phyloP scores from a whole-genome alignment of 2,888 invertebrate species.

The Agrochola lota region DNA sequence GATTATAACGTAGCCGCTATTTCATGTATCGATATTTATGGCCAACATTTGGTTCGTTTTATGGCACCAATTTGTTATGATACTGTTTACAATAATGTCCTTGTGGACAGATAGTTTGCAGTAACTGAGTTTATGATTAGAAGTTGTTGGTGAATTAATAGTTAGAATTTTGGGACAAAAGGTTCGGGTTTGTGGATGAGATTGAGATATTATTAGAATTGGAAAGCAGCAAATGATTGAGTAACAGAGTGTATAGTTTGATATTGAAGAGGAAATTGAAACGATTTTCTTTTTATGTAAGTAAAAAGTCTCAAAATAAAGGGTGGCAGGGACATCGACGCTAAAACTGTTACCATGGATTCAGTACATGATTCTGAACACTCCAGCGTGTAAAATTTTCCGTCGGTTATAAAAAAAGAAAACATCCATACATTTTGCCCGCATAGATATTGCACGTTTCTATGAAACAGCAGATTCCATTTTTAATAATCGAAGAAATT shows the following conservation, averaged over 20 bases:
- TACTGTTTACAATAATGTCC: slow-evolving; percentile 62
- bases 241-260: neutral
- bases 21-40: slow-evolving; percentile 63
- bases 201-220: neutral
- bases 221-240: neutral
- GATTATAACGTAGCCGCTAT: slow-evolving; percentile 62
- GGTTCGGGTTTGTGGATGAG: neutral
- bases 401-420: no score
- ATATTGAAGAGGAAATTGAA: neutral
- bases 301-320: neutral
- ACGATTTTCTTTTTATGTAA: neutral
- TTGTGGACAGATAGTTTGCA: slow-evolving; percentile 42
- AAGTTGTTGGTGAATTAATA: slow-evolving; percentile 16
- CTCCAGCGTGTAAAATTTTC: no score
- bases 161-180: neutral
- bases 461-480: no score
- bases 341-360: no score
- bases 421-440: no score
- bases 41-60: slow-evolving; percentile 63
- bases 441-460: no score
- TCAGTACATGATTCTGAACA: no score
- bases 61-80: slow-evolving; percentile 66
- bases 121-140: slow-evolving; percentile 16
- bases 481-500: no score
- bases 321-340: no score